A percentile compares a stretch with the other conserved stretches of the same genome.
Conservation (phyloP, 2,797 vertebrate species). For the Rhadinocentrus ornatus region DNA sequence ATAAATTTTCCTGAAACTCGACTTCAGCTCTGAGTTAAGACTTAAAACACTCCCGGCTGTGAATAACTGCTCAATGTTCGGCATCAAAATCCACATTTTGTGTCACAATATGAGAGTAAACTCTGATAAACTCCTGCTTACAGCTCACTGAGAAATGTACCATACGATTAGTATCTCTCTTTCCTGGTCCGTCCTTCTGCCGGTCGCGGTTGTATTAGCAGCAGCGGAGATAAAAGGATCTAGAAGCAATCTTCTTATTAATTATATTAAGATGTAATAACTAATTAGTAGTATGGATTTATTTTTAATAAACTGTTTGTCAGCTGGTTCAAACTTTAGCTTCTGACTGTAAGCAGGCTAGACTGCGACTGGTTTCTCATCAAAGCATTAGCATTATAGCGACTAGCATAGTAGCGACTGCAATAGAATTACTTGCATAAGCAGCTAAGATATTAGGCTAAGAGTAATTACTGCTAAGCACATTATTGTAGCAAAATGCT, state of each 20-base stretch:
- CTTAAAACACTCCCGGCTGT: too few relatives aligned
- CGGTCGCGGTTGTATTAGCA: slow-evolving; percentile 35
- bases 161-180: too few relatives aligned
- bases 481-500: slow-evolving; percentile 21
- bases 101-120: too few relatives aligned
- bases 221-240: slow-evolving; percentile 27
- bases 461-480: slow-evolving; percentile 20
- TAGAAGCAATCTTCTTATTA: slow-evolving; percentile 25
- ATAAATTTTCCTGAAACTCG: too few relatives aligned
- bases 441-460: slow-evolving; percentile 38
- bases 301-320: slow-evolving; percentile 7
- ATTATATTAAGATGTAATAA: slow-evolving; percentile 7
- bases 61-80: too few relatives aligned
- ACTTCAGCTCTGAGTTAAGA: too few relatives aligned
- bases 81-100: too few relatives aligned
- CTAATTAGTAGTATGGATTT: not conserved
- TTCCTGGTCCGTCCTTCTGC: slow-evolving; percentile 53
- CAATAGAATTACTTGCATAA: slow-evolving; percentile 20
- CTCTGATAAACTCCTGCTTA: not conserved
- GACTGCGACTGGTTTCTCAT: slow-evolving; percentile 6
- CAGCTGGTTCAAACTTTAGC: slow-evolving; percentile 14
- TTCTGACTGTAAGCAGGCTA: slow-evolving; percentile 22
- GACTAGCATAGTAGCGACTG: slow-evolving; percentile 3
- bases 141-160: not conserved
- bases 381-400: slow-evolving; percentile 30